Base-by-base conservation (phyloP, 2,888 invertebrate genomes). In the Epinotia ramella region DNA sequence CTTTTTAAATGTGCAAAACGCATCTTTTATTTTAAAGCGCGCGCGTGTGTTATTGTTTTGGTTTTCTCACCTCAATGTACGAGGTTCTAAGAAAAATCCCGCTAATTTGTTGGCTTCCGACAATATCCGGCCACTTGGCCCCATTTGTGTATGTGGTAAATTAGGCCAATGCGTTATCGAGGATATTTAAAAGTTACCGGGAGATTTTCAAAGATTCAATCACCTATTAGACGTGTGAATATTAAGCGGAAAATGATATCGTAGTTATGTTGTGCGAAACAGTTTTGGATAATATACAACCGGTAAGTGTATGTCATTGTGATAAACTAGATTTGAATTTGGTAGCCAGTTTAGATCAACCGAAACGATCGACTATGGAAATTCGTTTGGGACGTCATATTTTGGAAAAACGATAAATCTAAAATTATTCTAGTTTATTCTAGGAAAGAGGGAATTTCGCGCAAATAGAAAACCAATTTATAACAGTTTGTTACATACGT, bases 251-350 rank as follows among this genome's bases (percentile, higher is more conserved):
- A 33, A 67, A 46, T 62, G 3, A 62, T 16, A 24, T 16, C n/a
- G 40, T 53, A 77, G 78, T 67, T 60, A 83, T 84, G 83, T 77
- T 82, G 73, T 76, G 76, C 59, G 83, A 82, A 67, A 70, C 81
- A 53, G 78, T 80, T 33, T 83, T 83, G 80, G 86, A 87, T 46
- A 83, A 80, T 68, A 80, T 81, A 68, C 80, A 81, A 60, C 73
- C 80, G 81, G 88, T 87, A 80, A 87, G 85, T 82, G 62, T 11
- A 71, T 44, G 44, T 53, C 40, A 46, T 40, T 13, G n/a, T 53
- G 13, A 7, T n/a, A 13, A 53, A n/a, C n/a, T 53, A 53, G 53
- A 53, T n/a, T n/a, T 40, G 9, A 40, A 40, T 40, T 49, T 49
- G 13, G 16, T 49, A 16, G 49, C 16, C 16, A 49, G 13, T 49